Evolutionary conservation across 2,888 invertebrate species (phyloP).

Genomic region (Tenodera sinensis): DNA sequence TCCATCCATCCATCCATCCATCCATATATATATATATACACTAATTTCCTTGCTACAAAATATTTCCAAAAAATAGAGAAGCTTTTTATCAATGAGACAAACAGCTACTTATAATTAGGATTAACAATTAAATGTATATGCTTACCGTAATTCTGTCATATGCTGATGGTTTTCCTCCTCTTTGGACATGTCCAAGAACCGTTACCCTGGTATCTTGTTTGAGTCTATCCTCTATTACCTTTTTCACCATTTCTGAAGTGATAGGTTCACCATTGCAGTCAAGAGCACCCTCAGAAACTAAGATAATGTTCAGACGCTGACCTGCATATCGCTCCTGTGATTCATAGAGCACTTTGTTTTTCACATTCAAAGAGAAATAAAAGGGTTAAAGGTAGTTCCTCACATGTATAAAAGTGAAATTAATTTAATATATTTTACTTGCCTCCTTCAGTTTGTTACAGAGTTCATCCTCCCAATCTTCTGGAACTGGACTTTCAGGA

Average conservation of each 20-base stretch:
- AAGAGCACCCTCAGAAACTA: conserved; percentile 96
- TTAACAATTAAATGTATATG: background rate
- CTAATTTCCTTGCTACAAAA: too few relatives aligned
- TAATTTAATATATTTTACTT: conserved; percentile 40
- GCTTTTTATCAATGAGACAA: too few relatives aligned
- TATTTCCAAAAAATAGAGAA: too few relatives aligned
- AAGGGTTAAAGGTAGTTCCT: background rate
- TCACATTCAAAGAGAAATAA: background rate
- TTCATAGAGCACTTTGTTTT: background rate
- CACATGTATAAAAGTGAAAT: background rate
- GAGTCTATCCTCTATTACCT: conserved; percentile 84
- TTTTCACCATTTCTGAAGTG: conserved; percentile 84
- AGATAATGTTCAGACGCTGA: conserved; percentile 94
- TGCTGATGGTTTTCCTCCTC: conserved; percentile 97
- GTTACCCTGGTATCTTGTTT: conserved; percentile 96
- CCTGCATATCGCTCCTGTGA: conserved; percentile 79
- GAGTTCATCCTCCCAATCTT: conserved; percentile 88
- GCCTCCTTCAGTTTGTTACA: conserved; percentile 94
- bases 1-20: too few relatives aligned
- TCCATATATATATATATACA: too few relatives aligned
- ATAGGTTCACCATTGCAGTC: conserved; percentile 93
- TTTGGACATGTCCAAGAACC: conserved; percentile 96
- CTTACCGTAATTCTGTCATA: conserved; percentile 93
- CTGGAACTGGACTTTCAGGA: conserved; percentile 93
- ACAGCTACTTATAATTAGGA: too few relatives aligned